Evolutionary conservation across 1,140 invertebrate species (phyloP), one percentile per base, ranked within the genome.

Genomic region (Apis dorsata): DNA sequence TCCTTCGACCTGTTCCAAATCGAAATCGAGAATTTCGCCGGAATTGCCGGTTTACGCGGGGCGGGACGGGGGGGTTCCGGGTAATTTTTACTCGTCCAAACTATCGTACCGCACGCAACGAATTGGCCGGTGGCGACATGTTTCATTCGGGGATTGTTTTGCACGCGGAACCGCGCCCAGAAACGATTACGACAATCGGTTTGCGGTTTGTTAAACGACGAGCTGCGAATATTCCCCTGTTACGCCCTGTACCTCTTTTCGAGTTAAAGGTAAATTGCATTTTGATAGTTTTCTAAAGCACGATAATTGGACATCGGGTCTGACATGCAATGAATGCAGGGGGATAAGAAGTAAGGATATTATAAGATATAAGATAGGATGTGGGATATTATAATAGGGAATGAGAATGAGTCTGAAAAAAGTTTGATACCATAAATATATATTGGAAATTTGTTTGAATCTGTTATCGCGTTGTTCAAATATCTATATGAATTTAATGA

Each of bases 131-230:
- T n/a, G 53, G 76, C 65, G 55, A 79, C 34, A 69, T 69, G 57
- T 69, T 79, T 49, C 76, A 69, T 66, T 19, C 28, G 24, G 62
- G 34, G 15, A 79, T 69, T 79, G 76, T 79, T 79, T 63, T 51
- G 51, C 49, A 19, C 49, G 62, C 51, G 59, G 8, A 24, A 34
- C 34, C 4, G 21, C 21, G 17, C 4, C 34, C 21, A 28, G 62
- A 28, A 34, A 77, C 49, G 75, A 65, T 77, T 51, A 77, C 62
- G 51, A 66, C 24, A 77, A 75, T 75, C 73, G 62, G 49, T 66
- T 66, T 77, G 62, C 24, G 24, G 62, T 53, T 51, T 53, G 62
- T 34, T 55, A 63, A 72, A 65, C 13, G 19, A 1, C 10, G 17
- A 53, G 73, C 34, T 12, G n/a, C 12, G 28, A 44, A 55, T 21